Percentiles rank a stretch among this genome's conserved stretches.
Conservation (phyloP, 1,140 invertebrate species). For the Penaeus chinensis region DNA sequence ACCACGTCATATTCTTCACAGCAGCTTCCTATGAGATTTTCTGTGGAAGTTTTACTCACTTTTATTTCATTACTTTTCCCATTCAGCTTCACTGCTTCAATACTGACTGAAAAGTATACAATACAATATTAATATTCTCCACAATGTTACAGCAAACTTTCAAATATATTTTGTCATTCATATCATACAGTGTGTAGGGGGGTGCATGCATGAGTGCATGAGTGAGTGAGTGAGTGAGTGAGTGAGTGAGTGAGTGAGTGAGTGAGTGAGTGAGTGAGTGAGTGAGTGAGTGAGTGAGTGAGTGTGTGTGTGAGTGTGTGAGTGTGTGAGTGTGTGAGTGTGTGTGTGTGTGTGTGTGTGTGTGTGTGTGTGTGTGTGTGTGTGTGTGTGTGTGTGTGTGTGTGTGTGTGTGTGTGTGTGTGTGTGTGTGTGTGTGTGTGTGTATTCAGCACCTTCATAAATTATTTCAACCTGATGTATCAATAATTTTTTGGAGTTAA, state of each 20-base stretch:
- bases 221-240: too few relatives aligned
- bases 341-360: too few relatives aligned
- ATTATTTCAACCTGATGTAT: background rate
- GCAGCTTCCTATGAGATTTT: slow-evolving; percentile 34
- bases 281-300: too few relatives aligned
- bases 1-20: slow-evolving; percentile 28
- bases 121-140: background rate
- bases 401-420: background rate
- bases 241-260: too few relatives aligned
- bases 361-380: too few relatives aligned
- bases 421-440: background rate
- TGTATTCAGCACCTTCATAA: background rate
- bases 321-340: too few relatives aligned
- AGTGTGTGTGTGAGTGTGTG: too few relatives aligned
- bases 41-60: slow-evolving; percentile 9
- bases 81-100: slow-evolving; percentile 46
- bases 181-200: too few relatives aligned
- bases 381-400: background rate
- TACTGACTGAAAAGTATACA: slow-evolving; percentile 24
- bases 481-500: too few relatives aligned
- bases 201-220: too few relatives aligned
- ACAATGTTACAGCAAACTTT: background rate
- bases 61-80: slow-evolving; percentile 24
- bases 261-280: too few relatives aligned
- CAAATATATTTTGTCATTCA: too few relatives aligned